Evolutionary conservation across 2,888 invertebrate species (phyloP), one percentile per base, ranked within the genome.

Genomic region (Ectropis crepuscularia): DNA sequence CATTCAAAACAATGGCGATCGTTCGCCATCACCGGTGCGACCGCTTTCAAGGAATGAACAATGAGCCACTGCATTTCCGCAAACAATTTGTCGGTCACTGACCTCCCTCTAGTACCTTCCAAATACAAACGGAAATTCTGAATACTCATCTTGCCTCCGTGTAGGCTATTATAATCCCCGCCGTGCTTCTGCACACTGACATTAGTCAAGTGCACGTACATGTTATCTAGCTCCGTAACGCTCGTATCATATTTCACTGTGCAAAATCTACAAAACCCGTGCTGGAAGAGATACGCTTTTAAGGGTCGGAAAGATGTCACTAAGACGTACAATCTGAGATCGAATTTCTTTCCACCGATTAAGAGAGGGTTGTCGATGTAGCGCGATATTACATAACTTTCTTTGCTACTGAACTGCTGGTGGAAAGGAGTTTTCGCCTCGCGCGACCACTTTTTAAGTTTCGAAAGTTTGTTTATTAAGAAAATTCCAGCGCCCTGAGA

Each of bases 101-200:
- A 94, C 82, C 97, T 97, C 4, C 98, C 99, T 57, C 97, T 94
- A 0, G 98, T 98, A 62, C 98, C 98, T 85, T 99, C 98, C 77
- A 99, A 90, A 84, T 98, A 98, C 6, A 99, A 90, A 48, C 97
- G 95, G 58, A 99, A 93, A 93, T 99, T 99, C 83, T 98, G 97
- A 28, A 98, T 96, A 69, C 97, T 98, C 95, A 98, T 95, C 93
- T 99, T 99, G 1, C 99, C 99, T 11, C 99, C 99, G 79, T 99
- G 99, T 61, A 98, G 93, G 73, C 96, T 96, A 87, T 99, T 99
- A 85, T 99, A 99, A 85, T 98, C 99, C 54, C 97, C 97, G 72
- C 99, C 99, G 81, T 98, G 98, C 85, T 98, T 99, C 88, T 99
- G 99, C 11, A 99, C 98, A 63, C 99, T 98, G 1, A 99, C 99